Conservation (phyloP, 2,888 invertebrate species). For the Watsonalla cultraria region DNA sequence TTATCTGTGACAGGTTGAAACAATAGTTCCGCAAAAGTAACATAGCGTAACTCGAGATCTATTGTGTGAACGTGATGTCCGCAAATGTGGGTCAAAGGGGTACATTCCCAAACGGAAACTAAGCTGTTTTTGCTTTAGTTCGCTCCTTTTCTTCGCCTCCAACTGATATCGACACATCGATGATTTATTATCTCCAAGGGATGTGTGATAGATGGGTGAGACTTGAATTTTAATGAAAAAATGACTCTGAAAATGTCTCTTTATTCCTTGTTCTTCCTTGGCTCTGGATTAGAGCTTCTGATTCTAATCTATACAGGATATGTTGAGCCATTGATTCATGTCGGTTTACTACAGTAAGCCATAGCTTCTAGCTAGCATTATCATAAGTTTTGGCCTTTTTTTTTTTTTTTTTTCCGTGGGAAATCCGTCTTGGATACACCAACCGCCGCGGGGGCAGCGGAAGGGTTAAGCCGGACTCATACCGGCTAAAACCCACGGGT, state of each 20-base stretch:
- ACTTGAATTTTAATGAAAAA: not conserved
- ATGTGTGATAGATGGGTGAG: not conserved
- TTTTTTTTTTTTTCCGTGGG: no score
- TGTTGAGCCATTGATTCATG: no score
- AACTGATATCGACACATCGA: constrained; percentile 21
- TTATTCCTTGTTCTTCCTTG: no score
- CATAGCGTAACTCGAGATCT: not conserved
- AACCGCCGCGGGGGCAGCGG: no score
- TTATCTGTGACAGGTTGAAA: not conserved
- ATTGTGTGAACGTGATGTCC: constrained; percentile 6
- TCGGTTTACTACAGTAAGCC: no score
- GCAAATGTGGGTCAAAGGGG: constrained; percentile 27
- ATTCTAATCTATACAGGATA: no score
- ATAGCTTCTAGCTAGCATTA: no score
- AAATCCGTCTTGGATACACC: no score
- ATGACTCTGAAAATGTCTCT: not conserved
- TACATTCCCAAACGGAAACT: constrained; percentile 16
- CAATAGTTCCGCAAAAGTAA: not conserved
- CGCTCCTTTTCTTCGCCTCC: constrained; percentile 23
- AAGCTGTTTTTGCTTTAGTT: constrained; percentile 12
- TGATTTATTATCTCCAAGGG: constrained; percentile 28
- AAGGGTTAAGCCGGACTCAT: no score
- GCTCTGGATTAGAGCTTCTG: no score
- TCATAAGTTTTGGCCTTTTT: no score
- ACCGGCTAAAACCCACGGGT: no score